Evolutionary conservation across 2,797 vertebrate species (phyloP).

Genomic region (Echeneis naucrates): DNA sequence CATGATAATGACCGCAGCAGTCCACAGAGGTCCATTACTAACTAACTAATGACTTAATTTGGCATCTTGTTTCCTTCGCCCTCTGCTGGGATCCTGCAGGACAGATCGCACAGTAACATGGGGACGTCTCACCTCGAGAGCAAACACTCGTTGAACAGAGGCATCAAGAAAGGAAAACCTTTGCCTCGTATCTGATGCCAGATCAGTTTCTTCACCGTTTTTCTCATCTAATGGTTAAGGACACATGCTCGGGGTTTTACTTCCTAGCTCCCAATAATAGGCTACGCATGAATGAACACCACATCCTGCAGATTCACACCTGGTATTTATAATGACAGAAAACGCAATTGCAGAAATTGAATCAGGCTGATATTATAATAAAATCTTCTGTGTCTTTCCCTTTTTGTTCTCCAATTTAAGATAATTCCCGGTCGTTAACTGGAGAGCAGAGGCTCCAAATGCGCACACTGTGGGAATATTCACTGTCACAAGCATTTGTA

Average conservation of each 20-base stretch:
- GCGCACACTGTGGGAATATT: neutral
- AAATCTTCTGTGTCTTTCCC: neutral
- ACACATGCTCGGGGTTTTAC: neutral
- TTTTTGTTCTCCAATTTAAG: neutral
- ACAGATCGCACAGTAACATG: conserved; percentile 1
- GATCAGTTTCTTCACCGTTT: neutral
- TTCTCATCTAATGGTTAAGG: neutral
- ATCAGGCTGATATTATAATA: neutral
- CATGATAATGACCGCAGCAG: neutral
- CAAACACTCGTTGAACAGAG: no score
- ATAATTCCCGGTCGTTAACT: neutral
- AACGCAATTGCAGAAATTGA: neutral
- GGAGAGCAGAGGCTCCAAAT: neutral
- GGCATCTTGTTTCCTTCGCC: neutral
- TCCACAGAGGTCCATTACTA: neutral
- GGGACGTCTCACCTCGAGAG: conserved; percentile 11
- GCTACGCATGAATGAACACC: neutral
- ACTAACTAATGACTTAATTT: conserved; percentile 13
- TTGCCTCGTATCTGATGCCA: no score
- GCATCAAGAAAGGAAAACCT: neutral
- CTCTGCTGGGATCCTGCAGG: conserved; percentile 12
- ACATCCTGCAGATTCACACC: neutral
- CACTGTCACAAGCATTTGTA: conserved; percentile 6
- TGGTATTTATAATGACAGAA: neutral
- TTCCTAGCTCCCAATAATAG: neutral